Conservation (phyloP, 2,113 vertebrate species). For the Nerophis lumbriciformis region DNA sequence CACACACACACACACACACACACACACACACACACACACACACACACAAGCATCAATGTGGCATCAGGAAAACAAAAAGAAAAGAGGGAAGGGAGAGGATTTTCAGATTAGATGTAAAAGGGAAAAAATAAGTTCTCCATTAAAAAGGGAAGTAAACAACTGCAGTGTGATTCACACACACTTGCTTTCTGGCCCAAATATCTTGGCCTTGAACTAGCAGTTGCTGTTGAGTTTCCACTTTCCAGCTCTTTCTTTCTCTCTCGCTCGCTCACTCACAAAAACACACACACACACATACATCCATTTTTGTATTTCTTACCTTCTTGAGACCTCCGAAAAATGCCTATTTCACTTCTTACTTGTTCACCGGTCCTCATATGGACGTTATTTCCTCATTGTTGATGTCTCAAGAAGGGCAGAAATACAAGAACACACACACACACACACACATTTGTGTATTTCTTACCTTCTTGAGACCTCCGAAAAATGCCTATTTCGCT, state of each 20-base stretch:
- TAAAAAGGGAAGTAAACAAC: conserved; percentile 47
- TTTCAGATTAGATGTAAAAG: conserved; percentile 36
- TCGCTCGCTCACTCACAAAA: too few relatives aligned
- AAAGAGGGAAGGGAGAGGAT: conserved; percentile 37
- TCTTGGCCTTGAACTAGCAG: conserved; percentile 13
- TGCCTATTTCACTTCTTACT: too few relatives aligned
- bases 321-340: too few relatives aligned
- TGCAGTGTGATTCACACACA: conserved; percentile 33
- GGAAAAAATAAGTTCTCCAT: conserved; percentile 23
- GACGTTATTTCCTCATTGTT: too few relatives aligned
- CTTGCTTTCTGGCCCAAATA: conserved; percentile 32
- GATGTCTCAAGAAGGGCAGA: too few relatives aligned
- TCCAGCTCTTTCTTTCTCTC: conserved; percentile 5
- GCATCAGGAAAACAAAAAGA: conserved; percentile 44
- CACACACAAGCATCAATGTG: conserved; percentile 11
- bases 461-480: too few relatives aligned
- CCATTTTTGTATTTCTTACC: too few relatives aligned
- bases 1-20: conserved; percentile 42
- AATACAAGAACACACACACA: too few relatives aligned
- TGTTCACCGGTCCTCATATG: too few relatives aligned
- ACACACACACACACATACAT: background rate
- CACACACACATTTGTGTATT: too few relatives aligned
- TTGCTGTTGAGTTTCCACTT: conserved; percentile 39
- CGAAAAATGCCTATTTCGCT: too few relatives aligned
- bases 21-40: conserved; percentile 19